Evolutionary conservation across 2,113 vertebrate species (phyloP).

Genomic region (Dipodomys stephensi): DNA sequence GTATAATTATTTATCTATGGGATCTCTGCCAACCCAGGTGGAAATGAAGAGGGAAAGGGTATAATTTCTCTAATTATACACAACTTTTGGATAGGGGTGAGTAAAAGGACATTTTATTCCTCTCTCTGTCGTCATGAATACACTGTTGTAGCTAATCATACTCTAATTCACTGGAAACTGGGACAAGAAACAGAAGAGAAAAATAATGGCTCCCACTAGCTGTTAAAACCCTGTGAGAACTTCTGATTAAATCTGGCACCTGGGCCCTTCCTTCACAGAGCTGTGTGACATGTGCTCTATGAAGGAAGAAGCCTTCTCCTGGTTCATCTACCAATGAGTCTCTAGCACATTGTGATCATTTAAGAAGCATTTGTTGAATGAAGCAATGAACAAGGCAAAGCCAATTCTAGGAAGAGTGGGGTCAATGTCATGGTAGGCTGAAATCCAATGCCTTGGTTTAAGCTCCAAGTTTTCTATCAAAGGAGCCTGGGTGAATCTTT

Average conservation of each 20-base stretch:
- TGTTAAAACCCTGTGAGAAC: background rate
- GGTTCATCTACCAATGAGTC: fast-evolving
- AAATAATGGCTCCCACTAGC: conserved; percentile 50
- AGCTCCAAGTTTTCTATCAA: background rate
- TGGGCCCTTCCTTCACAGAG: background rate
- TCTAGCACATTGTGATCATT: background rate
- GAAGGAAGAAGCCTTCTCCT: background rate
- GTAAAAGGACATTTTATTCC: conserved; percentile 53
- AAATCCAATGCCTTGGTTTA: background rate
- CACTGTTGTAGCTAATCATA: conserved; percentile 61
- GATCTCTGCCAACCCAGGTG: conserved; percentile 17
- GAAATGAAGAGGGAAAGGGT: background rate
- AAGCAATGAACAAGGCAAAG: conserved; percentile 1
- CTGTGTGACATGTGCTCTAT: fast-evolving
- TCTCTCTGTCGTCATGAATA: conserved; percentile 29
- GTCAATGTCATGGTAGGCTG: background rate
- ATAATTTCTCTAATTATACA: conserved; percentile 46
- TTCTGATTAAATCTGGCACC: conserved; percentile 42
- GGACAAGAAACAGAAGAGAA: background rate
- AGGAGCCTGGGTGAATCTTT: background rate
- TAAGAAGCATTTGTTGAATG: background rate
- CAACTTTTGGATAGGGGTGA: conserved; percentile 53
- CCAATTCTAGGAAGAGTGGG: background rate
- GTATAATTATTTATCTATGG: no score
- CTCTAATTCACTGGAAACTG: conserved; percentile 64